Percentiles rank a stretch among this genome's conserved stretches.
These are phyloP conservation scores for Tiliacea aurago DNA, from an alignment of 2,888 invertebrate genomes.

Conservation along the genomic window DNA sequence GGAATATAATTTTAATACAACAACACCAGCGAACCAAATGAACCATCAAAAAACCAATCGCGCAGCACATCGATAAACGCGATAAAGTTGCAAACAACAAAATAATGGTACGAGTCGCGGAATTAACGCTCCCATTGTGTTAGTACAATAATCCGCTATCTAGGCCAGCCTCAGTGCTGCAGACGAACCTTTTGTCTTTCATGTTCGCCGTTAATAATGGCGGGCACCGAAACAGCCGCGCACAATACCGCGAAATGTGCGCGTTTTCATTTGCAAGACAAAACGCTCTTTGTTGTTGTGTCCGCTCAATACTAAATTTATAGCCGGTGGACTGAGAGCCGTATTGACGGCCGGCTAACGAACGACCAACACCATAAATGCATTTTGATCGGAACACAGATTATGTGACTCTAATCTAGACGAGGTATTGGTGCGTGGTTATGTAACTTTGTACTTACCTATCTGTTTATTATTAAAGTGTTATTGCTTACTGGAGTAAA, in stretches of 20 bases:
- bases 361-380: constrained; percentile 86
- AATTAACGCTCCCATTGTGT: constrained; percentile 90
- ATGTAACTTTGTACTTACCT: constrained; percentile 23
- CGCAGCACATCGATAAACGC: constrained; percentile 85
- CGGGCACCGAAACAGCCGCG: constrained; percentile 90
- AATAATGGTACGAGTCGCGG: constrained; percentile 89
- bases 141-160: constrained; percentile 91
- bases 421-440: constrained; percentile 31
- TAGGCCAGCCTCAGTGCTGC: constrained; percentile 91
- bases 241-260: constrained; percentile 91
- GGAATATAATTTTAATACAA: constrained; percentile 10
- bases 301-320: constrained; percentile 90
- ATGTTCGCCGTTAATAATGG: constrained; percentile 91
- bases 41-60: constrained; percentile 67
- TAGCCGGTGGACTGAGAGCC: constrained; percentile 88
- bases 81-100: constrained; percentile 90
- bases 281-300: constrained; percentile 90
- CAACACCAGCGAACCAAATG: constrained; percentile 41
- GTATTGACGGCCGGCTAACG: constrained; percentile 88
- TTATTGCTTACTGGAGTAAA: background rate
- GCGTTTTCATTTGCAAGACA: constrained; percentile 91
- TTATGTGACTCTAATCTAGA: constrained; percentile 58
- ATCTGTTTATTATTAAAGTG: background rate
- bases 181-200: constrained; percentile 91
- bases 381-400: constrained; percentile 83